phyloP scores from a whole-genome alignment of 2,797 vertebrate genomes.

The Gambusia yucatana region DNA sequence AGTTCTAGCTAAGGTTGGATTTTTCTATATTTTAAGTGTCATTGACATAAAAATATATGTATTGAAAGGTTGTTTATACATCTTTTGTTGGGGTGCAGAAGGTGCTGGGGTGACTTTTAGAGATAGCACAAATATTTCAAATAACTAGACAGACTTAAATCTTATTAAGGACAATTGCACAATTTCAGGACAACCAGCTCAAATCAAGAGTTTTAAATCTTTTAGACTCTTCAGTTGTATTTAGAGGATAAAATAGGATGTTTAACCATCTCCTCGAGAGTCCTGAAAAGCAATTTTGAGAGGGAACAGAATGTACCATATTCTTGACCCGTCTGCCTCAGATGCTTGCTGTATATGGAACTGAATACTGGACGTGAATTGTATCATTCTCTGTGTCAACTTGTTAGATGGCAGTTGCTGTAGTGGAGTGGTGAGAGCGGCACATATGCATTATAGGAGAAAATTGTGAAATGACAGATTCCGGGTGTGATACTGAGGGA shows the following conservation, averaged over 20 bases:
- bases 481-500: constrained; percentile 87
- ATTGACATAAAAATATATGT: not conserved
- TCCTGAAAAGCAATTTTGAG: constrained; percentile 67
- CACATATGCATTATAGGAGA: constrained; percentile 87
- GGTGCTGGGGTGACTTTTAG: not conserved
- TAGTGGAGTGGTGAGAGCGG: constrained; percentile 83
- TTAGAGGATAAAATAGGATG: constrained; percentile 48
- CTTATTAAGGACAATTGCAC: constrained; percentile 15
- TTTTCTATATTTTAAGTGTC: not conserved
- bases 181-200: constrained; percentile 18
- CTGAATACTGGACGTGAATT: constrained; percentile 81
- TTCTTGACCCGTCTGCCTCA: constrained; percentile 81
- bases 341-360: constrained; percentile 78
- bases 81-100: not conserved
- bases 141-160: constrained; percentile 2
- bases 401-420: constrained; percentile 83
- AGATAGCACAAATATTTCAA: not conserved
- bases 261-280: constrained; percentile 51
- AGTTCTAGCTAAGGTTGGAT: not conserved
- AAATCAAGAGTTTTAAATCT: constrained; percentile 38
- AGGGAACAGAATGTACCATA: constrained; percentile 83
- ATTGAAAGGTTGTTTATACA: not conserved
- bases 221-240: constrained; percentile 40
- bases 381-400: constrained; percentile 81
- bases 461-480: constrained; percentile 89